phyloP scores from a whole-genome alignment of 2,113 vertebrate genomes.

The Dipodomys stephensi region DNA sequence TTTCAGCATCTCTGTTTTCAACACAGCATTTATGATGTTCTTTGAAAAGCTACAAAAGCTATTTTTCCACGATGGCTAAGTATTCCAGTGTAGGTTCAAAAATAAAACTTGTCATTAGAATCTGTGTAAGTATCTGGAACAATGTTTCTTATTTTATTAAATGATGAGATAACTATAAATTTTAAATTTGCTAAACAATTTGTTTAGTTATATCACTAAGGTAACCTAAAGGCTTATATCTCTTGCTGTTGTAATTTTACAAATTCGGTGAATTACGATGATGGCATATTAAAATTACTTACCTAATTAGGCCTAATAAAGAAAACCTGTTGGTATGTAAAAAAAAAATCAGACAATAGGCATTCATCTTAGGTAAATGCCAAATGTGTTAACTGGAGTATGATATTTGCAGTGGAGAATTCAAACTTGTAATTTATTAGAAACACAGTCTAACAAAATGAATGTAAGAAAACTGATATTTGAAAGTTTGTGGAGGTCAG shows the following conservation, averaged over 20 bases:
- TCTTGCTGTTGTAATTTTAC: background rate
- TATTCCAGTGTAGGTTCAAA: background rate
- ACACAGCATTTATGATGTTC: background rate
- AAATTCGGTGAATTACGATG: background rate
- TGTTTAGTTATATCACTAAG: background rate
- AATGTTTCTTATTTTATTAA: background rate
- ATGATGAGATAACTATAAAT: background rate
- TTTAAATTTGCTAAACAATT: background rate
- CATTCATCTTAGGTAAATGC: background rate
- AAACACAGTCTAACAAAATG: too few relatives aligned
- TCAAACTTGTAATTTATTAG: too few relatives aligned
- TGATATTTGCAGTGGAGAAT: too few relatives aligned
- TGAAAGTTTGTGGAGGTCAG: too few relatives aligned
- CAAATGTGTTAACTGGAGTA: background rate
- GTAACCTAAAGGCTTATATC: conserved; percentile 15
- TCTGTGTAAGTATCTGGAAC: background rate
- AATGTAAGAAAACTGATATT: too few relatives aligned
- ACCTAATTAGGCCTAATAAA: background rate
- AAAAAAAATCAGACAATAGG: background rate
- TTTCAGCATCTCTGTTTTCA: background rate
- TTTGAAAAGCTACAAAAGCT: background rate
- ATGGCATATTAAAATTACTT: background rate
- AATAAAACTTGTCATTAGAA: background rate
- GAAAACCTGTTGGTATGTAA: background rate
- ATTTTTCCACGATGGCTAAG: background rate